phyloP scores from a whole-genome alignment of 92 coral and sea anemone genomes.

The Zoanthus sociatus region DNA sequence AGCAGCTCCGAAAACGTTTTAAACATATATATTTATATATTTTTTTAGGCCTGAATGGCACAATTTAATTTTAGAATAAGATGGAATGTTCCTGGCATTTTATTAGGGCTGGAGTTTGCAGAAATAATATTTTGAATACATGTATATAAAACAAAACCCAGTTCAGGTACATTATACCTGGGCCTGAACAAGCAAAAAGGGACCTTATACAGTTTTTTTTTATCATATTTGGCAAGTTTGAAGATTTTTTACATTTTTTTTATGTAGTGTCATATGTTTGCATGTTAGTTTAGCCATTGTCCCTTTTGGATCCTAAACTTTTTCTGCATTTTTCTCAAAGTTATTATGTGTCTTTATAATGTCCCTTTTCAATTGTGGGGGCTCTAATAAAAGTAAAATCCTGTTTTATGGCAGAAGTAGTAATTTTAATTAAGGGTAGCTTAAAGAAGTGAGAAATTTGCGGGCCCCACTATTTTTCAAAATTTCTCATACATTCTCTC shows the following conservation, averaged over 20 bases:
- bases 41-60: too few relatives aligned
- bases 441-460: conserved; percentile 2
- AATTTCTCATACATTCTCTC: neutral
- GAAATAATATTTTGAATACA: neutral
- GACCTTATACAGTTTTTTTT: neutral
- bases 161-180: neutral
- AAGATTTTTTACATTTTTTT: neutral
- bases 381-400: neutral
- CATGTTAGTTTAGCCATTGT: neutral
- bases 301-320: neutral
- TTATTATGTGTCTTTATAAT: neutral
- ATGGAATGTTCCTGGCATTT: neutral
- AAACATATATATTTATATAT: too few relatives aligned
- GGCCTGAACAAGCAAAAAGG: conserved; percentile 9
- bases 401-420: conserved; percentile 7
- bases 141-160: neutral
- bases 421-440: neutral
- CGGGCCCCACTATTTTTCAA: neutral
- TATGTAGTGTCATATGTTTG: neutral
- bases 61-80: too few relatives aligned
- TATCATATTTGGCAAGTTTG: neutral
- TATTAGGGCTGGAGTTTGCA: conserved; percentile 8
- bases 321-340: neutral
- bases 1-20: too few relatives aligned
- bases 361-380: neutral